phyloP scores from a whole-genome alignment of 2,888 invertebrate genomes.

The Latheticus oryzae region DNA sequence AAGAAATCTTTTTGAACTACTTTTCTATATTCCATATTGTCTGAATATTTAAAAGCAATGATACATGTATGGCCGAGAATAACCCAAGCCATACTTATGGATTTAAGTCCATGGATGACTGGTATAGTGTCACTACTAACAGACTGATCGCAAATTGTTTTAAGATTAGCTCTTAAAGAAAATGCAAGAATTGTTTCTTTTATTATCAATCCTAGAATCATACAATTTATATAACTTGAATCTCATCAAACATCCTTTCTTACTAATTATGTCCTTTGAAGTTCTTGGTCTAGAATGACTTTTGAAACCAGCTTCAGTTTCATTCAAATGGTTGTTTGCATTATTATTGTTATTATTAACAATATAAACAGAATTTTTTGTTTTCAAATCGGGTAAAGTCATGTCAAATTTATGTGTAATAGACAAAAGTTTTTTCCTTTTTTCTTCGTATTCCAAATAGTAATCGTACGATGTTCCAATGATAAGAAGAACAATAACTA shows the following conservation, averaged over 20 bases:
- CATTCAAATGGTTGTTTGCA: slow-evolving; percentile 41
- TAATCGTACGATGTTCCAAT: slow-evolving; percentile 80
- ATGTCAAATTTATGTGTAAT: slow-evolving; percentile 56
- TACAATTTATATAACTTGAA: too few species aligned
- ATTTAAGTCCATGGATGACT: slow-evolving; percentile 74
- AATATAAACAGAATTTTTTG: slow-evolving; percentile 59
- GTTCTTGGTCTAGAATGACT: slow-evolving; percentile 16
- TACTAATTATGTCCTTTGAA: slow-evolving; percentile 43
- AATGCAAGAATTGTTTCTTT: slow-evolving; percentile 81
- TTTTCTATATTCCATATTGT: slow-evolving; percentile 80
- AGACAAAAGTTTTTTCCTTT: slow-evolving; percentile 61
- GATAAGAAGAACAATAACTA: slow-evolving; percentile 70
- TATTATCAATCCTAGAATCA: slow-evolving; percentile 70
- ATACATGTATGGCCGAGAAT: slow-evolving; percentile 81
- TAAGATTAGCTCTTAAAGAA: slow-evolving; percentile 81
- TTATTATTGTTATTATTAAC: slow-evolving; percentile 57
- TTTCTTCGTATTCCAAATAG: slow-evolving; percentile 69
- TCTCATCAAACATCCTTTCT: slow-evolving; percentile 34
- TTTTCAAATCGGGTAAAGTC: slow-evolving; percentile 61
- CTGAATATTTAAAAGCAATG: slow-evolving; percentile 85
- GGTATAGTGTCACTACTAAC: slow-evolving; percentile 85
- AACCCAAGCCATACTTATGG: slow-evolving; percentile 75
- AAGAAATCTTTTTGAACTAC: slow-evolving; percentile 81
- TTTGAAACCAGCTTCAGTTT: slow-evolving; percentile 35
- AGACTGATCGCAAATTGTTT: slow-evolving; percentile 82